phyloP scores from a whole-genome alignment of 2,888 invertebrate genomes.

The Listrodromus nycthemerus region DNA sequence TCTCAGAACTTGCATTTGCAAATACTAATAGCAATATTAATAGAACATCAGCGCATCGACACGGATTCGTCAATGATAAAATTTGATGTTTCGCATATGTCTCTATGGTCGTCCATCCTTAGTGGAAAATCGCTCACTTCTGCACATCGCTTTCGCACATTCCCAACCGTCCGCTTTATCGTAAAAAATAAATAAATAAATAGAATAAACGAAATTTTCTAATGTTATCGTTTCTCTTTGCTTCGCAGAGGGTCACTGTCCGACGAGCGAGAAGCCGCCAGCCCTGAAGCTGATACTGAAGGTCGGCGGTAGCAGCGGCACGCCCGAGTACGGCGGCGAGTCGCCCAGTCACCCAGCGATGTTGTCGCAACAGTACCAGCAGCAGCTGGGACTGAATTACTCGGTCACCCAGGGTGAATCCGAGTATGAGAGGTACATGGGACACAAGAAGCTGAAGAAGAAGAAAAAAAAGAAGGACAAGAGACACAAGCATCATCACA shows the following conservation, averaged over 20 bases:
- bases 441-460: slow-evolving; percentile 90
- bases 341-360: slow-evolving; percentile 79
- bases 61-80: too few relatives aligned
- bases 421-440: slow-evolving; percentile 81
- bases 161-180: neutral
- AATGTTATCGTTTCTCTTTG: neutral
- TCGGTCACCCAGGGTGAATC: slow-evolving; percentile 80
- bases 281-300: slow-evolving; percentile 90
- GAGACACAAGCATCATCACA: slow-evolving; percentile 91
- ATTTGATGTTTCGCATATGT: too few relatives aligned
- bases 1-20: too few relatives aligned
- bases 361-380: slow-evolving; percentile 82
- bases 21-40: too few relatives aligned
- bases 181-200: too few relatives aligned
- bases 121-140: neutral
- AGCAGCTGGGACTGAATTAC: slow-evolving; percentile 83
- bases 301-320: slow-evolving; percentile 89
- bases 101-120: neutral
- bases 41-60: too few relatives aligned
- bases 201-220: too few relatives aligned
- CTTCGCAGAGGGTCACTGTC: slow-evolving; percentile 76
- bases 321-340: slow-evolving; percentile 86
- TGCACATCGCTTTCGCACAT: neutral
- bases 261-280: slow-evolving; percentile 85
- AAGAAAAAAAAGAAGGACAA: slow-evolving; percentile 93